Base-by-base conservation (phyloP, 2,888 invertebrate species). In the Drosophila ustulata region DNA sequence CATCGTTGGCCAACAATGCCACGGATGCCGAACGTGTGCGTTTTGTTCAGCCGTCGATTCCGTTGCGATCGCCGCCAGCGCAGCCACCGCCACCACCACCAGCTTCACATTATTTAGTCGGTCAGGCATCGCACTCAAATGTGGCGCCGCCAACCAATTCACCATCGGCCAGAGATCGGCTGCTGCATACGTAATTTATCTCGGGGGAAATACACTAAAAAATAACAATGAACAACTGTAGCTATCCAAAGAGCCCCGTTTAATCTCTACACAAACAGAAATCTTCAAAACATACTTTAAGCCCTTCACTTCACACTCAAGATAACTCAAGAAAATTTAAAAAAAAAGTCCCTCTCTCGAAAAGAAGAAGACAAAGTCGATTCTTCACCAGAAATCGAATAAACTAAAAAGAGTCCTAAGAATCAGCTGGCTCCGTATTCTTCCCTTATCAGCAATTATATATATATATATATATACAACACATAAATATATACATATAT, bases 1-100 rank as follows among this genome's bases (percentile, higher is more conserved):
- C 75, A 47, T 46, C 73, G 30, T 67, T 62, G 5, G 77, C 56
- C 55, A 80, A 82, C 63, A 80, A 70, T 65, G 79, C 78, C 45
- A 78, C 81, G 55, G 90, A 91, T 78, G 88, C 90, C 68, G 90
- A 90, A 70, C 90, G 89, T 63, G 90, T 90, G 59, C 88, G 91
- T 18, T 90, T 90, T 73, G 88, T 90, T 61, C 90, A 91, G 74
- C 90, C 90, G 65, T 88, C 90, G 34, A 90, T 91, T 70, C 91
- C 90, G 37, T 75, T 90, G 58, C 88, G 87, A 51, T 90, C 90
- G 47, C 85, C 86, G 50, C 82, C 90, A 56, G 76, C 89, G 37
- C 86, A 87, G 61, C 88, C 90, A 32, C 83, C 89, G 49, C 83
- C 88, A 55, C 86, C 90, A 37, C 89, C 90, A 39, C 79, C 82